phyloP scores from a whole-genome alignment of 1,140 invertebrate species.

The Drepana arcuata region DNA sequence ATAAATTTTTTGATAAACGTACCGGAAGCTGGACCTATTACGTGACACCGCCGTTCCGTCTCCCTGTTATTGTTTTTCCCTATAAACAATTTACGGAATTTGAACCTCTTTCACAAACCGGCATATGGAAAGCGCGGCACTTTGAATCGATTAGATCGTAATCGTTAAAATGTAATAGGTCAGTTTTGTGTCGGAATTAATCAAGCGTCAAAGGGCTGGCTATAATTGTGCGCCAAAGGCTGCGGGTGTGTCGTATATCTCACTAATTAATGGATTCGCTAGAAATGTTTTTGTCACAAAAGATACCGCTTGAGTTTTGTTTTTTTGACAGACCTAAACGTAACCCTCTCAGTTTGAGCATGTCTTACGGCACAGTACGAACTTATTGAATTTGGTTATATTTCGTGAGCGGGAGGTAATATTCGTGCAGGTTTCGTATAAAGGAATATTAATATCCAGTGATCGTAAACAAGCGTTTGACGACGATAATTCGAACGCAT shows the following conservation, averaged over 20 bases:
- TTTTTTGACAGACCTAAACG: slow-evolving; percentile 9
- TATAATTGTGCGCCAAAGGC: slow-evolving; percentile 48
- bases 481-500: slow-evolving; percentile 58
- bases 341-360: slow-evolving; percentile 11
- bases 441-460: slow-evolving; percentile 55
- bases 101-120: slow-evolving; percentile 32
- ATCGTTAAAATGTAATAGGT: slow-evolving; percentile 62
- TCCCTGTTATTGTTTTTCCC: slow-evolving; percentile 59
- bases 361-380: too few species aligned
- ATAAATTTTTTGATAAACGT: slow-evolving; percentile 66
- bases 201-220: slow-evolving; percentile 61
- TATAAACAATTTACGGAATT: slow-evolving; percentile 45
- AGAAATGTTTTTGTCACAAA: slow-evolving; percentile 57
- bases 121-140: slow-evolving; percentile 48
- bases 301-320: slow-evolving; percentile 35
- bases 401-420: slow-evolving; percentile 10
- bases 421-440: slow-evolving; percentile 44
- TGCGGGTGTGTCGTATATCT: slow-evolving; percentile 56
- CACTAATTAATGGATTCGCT: slow-evolving; percentile 67
- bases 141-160: slow-evolving; percentile 62
- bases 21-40: slow-evolving; percentile 62
- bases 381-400: slow-evolving; percentile 5
- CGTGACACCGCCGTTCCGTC: slow-evolving; percentile 55
- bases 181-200: slow-evolving; percentile 65
- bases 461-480: slow-evolving; percentile 51